These are phyloP conservation scores for Caerostris darwini DNA, from an alignment of 1,140 invertebrate species.

Conservation along the genomic window DNA sequence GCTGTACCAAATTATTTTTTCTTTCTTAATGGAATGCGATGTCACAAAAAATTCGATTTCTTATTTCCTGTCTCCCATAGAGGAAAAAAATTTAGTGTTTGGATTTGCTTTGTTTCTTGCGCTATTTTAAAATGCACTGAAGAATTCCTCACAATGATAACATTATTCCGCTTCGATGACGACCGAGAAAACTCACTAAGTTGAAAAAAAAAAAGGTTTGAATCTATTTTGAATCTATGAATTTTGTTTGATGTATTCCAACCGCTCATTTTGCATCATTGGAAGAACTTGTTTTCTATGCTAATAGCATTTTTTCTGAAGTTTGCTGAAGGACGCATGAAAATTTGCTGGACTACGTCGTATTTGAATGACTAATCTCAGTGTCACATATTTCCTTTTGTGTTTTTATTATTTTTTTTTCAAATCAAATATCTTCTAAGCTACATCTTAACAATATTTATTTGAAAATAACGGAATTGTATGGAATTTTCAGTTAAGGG, in stretches of 20 bases:
- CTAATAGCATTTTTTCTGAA: neutral
- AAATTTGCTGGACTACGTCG: neutral
- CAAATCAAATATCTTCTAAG: too few relatives aligned
- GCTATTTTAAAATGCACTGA: neutral
- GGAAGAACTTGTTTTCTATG: neutral
- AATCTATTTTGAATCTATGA: neutral
- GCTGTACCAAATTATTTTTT: too few relatives aligned
- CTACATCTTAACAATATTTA: too few relatives aligned
- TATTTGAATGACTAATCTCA: conserved; percentile 5
- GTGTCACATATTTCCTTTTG: neutral
- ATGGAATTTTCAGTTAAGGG: too few relatives aligned
- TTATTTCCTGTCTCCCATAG: too few relatives aligned
- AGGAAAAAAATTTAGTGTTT: too few relatives aligned
- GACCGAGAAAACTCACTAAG: neutral
- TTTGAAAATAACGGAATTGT: too few relatives aligned
- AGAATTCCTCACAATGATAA: neutral
- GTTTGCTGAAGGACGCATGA: neutral
- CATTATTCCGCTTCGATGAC: neutral
- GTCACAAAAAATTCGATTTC: too few relatives aligned
- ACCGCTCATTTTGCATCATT: conserved; percentile 14
- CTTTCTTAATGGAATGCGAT: too few relatives aligned
- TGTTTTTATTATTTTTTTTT: too few relatives aligned
- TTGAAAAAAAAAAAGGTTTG: neutral
- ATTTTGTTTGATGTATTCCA: neutral
- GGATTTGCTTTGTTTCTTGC: neutral